Conservation (phyloP, 2,888 invertebrate genomes). For the Erannis defoliaria region DNA sequence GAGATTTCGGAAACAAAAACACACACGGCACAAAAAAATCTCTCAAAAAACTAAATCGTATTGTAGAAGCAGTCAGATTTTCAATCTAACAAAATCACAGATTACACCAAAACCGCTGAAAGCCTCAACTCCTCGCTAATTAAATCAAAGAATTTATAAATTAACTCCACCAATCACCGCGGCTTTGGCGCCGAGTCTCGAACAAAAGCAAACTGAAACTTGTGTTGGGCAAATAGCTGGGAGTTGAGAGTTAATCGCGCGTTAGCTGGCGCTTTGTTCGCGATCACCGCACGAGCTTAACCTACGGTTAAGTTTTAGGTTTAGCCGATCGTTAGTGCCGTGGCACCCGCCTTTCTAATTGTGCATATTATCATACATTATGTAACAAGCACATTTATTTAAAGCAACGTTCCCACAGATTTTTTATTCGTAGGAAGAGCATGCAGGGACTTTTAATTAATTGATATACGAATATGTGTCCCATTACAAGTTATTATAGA, state of each 20-base stretch:
- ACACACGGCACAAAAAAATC: no score
- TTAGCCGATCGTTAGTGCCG: conserved; percentile 7
- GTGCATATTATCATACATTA: no score
- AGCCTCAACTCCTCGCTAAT: conserved; percentile 34
- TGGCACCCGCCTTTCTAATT: conserved; percentile 8
- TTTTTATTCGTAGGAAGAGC: no score
- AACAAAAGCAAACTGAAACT: conserved; percentile 23
- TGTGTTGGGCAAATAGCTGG: conserved; percentile 12
- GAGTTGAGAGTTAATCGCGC: conserved; percentile 39
- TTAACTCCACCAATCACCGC: conserved; percentile 35
- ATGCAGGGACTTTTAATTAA: no score
- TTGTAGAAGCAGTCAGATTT: not conserved
- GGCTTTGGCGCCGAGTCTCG: conserved; percentile 11
- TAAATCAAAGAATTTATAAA: conserved; percentile 42
- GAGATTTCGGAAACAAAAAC: not conserved
- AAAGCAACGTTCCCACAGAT: no score
- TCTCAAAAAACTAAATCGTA: not conserved
- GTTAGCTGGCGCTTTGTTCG: conserved; percentile 34
- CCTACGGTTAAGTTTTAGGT: conserved; percentile 13
- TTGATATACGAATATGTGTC: no score
- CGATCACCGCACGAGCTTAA: conserved; percentile 18
- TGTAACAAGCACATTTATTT: no score
- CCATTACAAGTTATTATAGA: no score
- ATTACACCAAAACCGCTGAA: conserved; percentile 26
- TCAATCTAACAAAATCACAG: conserved; percentile 16